These are phyloP conservation scores for Drosophila lacicola DNA, from an alignment of 2,888 invertebrate species.

Conservation along the genomic window DNA sequence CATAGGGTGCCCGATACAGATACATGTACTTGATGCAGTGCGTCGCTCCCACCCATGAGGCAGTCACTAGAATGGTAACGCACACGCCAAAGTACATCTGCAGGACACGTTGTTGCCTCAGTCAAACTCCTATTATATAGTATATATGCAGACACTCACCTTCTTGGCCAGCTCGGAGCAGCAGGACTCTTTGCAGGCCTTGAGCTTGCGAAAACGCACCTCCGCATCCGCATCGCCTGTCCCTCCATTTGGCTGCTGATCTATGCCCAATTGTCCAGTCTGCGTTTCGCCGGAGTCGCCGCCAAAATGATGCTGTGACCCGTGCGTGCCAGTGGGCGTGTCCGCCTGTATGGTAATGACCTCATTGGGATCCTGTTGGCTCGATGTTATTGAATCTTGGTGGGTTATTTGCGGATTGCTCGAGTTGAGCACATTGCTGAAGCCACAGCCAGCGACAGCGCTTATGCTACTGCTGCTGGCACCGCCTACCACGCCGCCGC, in stretches of 20 bases:
- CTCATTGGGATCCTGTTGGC: slow-evolving; percentile 87
- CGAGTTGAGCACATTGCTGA: slow-evolving; percentile 85
- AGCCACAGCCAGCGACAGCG: slow-evolving; percentile 73
- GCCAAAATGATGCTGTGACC: slow-evolving; percentile 63
- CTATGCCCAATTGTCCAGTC: slow-evolving; percentile 68
- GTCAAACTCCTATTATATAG: background rate
- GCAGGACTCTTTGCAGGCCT: slow-evolving; percentile 90
- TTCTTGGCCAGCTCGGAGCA: slow-evolving; percentile 94
- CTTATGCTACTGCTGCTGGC: slow-evolving; percentile 35
- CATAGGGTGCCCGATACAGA: slow-evolving; percentile 85
- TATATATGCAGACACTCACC: slow-evolving; percentile 85
- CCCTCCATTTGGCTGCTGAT: slow-evolving; percentile 72
- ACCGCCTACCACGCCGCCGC: slow-evolving; percentile 21
- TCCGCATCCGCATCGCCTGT: slow-evolving; percentile 66
- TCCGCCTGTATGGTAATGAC: slow-evolving; percentile 83
- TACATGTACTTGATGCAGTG: slow-evolving; percentile 95
- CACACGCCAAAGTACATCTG: slow-evolving; percentile 96
- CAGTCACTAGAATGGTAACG: slow-evolving; percentile 94
- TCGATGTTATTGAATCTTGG: slow-evolving; percentile 87
- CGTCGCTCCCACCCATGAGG: slow-evolving; percentile 96
- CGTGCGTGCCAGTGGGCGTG: slow-evolving; percentile 69
- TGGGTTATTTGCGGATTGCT: slow-evolving; percentile 86
- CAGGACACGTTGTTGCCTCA: background rate
- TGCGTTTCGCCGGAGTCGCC: slow-evolving; percentile 69
- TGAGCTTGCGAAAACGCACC: slow-evolving; percentile 80